These are phyloP conservation scores for Philonicus albiceps DNA, from an alignment of 2,888 invertebrate species.

Conservation along the genomic window DNA sequence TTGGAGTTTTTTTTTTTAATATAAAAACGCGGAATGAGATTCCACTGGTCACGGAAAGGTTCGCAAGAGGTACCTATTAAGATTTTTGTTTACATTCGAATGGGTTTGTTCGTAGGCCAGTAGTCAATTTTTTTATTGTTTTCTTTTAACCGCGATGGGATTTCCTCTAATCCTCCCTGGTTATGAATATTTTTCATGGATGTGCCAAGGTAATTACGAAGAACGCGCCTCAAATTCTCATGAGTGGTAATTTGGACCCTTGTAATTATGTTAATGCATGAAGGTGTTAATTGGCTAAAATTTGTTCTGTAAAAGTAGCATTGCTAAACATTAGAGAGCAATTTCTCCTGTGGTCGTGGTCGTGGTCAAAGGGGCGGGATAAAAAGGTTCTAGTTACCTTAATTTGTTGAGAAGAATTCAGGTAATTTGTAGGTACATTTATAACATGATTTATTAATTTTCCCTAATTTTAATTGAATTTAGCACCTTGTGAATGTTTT, in stretches of 20 bases:
- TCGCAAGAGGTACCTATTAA: background rate
- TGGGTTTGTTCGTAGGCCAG: background rate
- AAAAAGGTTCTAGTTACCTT: background rate
- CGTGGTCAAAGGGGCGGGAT: background rate
- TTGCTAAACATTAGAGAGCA: background rate
- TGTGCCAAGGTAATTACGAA: background rate
- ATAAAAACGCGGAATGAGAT: background rate
- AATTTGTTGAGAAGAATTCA: background rate
- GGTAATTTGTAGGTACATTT: background rate
- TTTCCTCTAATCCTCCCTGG: background rate
- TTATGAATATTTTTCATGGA: background rate
- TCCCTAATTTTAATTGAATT: background rate
- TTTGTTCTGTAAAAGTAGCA: background rate
- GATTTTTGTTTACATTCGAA: background rate
- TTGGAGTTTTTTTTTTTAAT: background rate
- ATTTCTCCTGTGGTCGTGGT: background rate
- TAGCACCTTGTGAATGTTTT: no score
- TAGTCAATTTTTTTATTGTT: background rate
- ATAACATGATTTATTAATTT: background rate
- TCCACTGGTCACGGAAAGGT: background rate
- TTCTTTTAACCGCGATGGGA: background rate
- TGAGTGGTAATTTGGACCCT: background rate
- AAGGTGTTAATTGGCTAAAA: background rate
- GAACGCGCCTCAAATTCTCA: background rate
- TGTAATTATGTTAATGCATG: background rate